Conservation (phyloP, 2,888 invertebrate genomes). For the Maniola hyperantus region DNA sequence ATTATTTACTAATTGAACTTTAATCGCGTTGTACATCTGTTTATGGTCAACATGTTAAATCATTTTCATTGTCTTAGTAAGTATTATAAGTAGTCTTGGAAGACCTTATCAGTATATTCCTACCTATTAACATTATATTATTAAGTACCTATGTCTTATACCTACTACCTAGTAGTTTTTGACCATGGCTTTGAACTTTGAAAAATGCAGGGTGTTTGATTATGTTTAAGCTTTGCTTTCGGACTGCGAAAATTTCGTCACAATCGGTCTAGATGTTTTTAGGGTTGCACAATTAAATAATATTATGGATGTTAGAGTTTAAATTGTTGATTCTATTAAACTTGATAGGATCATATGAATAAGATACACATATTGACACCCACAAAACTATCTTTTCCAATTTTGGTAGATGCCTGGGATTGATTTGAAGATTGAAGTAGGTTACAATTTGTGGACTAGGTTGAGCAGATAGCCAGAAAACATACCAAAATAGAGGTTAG, state of each 20-base stretch:
- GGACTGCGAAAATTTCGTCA: background rate
- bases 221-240: background rate
- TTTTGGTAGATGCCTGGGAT: too few relatives aligned
- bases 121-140: too few relatives aligned
- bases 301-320: too few relatives aligned
- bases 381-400: too few relatives aligned
- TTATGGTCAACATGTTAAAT: background rate
- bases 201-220: background rate
- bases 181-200: background rate
- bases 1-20: background rate
- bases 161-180: background rate
- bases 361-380: too few relatives aligned
- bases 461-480: conserved; percentile 1
- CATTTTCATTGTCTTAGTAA: background rate
- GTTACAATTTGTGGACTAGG: too few relatives aligned
- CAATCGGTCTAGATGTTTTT: background rate
- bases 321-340: too few relatives aligned
- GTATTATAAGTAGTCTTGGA: background rate
- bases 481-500: background rate
- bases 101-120: too few relatives aligned
- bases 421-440: too few relatives aligned
- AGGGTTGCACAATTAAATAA: too few relatives aligned
- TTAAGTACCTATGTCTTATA: too few relatives aligned
- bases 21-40: background rate
- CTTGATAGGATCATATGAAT: too few relatives aligned